phyloP scores from a whole-genome alignment of 2,113 vertebrate species.

The Rousettus leschenaultii region DNA sequence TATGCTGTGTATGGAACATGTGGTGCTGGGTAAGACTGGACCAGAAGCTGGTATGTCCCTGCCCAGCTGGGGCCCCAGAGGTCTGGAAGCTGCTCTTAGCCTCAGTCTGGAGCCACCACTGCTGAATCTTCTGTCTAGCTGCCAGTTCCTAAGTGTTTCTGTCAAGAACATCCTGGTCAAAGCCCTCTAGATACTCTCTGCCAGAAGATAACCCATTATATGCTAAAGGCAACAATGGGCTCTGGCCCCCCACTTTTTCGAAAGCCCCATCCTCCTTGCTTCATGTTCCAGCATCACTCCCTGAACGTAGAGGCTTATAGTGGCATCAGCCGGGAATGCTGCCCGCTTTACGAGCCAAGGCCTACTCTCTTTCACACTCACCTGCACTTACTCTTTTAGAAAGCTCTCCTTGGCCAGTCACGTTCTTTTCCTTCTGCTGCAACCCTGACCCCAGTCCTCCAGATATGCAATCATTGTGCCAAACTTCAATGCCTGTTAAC shows the following conservation, averaged over 20 bases:
- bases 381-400: neutral
- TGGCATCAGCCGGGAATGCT: neutral
- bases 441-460: neutral
- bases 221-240: neutral
- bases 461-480: neutral
- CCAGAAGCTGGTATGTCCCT: neutral
- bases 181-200: neutral
- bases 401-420: neutral
- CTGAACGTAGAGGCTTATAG: neutral
- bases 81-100: neutral
- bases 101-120: neutral
- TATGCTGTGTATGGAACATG: rapidly evolving
- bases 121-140: neutral
- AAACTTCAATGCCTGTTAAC: neutral
- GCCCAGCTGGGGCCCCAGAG: neutral
- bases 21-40: neutral
- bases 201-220: neutral
- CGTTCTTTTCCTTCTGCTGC: neutral
- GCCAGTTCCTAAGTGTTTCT: neutral
- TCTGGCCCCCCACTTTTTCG: neutral
- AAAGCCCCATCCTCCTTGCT: neutral
- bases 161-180: neutral
- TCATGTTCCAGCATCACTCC: neutral
- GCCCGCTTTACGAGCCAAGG: neutral
- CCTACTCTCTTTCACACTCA: neutral